Evolutionary conservation across 2,888 invertebrate genomes (phyloP).

Genomic region (Tiphia femorata): DNA sequence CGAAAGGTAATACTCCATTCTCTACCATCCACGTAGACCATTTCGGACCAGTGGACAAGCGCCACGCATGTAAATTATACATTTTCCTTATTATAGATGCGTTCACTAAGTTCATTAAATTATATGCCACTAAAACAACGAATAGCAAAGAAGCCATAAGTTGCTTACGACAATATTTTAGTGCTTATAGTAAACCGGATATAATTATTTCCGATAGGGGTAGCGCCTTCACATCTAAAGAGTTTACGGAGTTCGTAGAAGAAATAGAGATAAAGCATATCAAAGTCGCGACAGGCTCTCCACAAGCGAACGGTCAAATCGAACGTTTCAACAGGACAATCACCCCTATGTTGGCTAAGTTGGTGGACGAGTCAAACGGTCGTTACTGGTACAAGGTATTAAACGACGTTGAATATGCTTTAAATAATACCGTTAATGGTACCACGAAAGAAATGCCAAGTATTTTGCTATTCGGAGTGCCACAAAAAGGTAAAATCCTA

Average conservation of each 20-base stretch:
- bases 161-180: conserved; percentile 18
- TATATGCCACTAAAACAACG: conserved; percentile 37
- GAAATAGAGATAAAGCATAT: conserved; percentile 25
- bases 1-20: conserved; percentile 32
- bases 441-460: conserved; percentile 43
- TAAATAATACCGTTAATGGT: conserved; percentile 42
- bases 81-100: conserved; percentile 46
- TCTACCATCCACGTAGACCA: conserved; percentile 28
- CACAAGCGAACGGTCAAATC: conserved; percentile 39
- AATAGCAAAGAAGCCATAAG: conserved; percentile 16
- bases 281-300: conserved; percentile 32
- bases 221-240: conserved; percentile 28
- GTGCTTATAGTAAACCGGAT: conserved; percentile 19
- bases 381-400: conserved; percentile 35
- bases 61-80: conserved; percentile 47
- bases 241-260: conserved; percentile 32
- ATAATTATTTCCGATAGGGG: conserved; percentile 31
- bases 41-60: conserved; percentile 41
- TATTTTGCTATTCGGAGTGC: conserved; percentile 46
- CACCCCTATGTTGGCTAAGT: conserved; percentile 24
- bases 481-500: conserved; percentile 39
- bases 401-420: conserved; percentile 29
- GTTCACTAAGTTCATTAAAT: conserved; percentile 47
- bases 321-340: conserved; percentile 36
- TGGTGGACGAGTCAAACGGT: conserved; percentile 16